Base-by-base conservation (phyloP, 1,140 invertebrate genomes). In the Sarcophaga peregrina region DNA sequence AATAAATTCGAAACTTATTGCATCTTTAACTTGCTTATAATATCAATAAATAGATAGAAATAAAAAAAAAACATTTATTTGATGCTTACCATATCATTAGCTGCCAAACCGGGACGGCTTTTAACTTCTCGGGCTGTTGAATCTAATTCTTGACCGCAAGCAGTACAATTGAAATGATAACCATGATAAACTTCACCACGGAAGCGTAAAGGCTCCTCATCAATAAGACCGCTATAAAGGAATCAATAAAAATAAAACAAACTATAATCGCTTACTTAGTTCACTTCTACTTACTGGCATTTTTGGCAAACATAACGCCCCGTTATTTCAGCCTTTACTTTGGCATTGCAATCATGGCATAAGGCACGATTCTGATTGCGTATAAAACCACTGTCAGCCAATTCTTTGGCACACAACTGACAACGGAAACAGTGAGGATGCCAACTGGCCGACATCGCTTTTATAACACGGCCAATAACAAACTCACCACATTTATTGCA, bases 361-460 rank as follows among this genome's bases (percentile, higher is more conserved):
- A 99, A 92, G 8, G 98, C 98, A 87, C 98, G 93, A 84, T 95
- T 90, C 82, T 96, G 96, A 91, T 98, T 97, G 88, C 98, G 97
- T 85, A 99, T 98, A 89, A 99, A 99, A 15, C 99, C 99, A 81
- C 96, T 94, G 91, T 99, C 99, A 54, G 98, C 98, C 82, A 99
- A 91, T 91, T 97, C 95, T 84, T 95, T 94, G 83, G 93, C 93
- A 89, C 99, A 99, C 86, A 97, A 93, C 90, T 99, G 96, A 91
- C 99, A 99, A 4, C 96, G 94, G 92, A 99, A 99, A 91, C 99
- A 99, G 81, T 95, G 93, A 1, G 98, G 98, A 92, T 99, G 99
- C 98, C 98, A 99, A 90, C 96, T 99, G 5, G 96, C 94, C 88
- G 99, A 98, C 97, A 99, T 99, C 2, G 99, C 99, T 91, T 99